A percentile compares a stretch with the other conserved stretches of the same genome.
Evolutionary conservation across 2,888 invertebrate species (phyloP).

Genomic region (Tuberolachnus salignus): DNA sequence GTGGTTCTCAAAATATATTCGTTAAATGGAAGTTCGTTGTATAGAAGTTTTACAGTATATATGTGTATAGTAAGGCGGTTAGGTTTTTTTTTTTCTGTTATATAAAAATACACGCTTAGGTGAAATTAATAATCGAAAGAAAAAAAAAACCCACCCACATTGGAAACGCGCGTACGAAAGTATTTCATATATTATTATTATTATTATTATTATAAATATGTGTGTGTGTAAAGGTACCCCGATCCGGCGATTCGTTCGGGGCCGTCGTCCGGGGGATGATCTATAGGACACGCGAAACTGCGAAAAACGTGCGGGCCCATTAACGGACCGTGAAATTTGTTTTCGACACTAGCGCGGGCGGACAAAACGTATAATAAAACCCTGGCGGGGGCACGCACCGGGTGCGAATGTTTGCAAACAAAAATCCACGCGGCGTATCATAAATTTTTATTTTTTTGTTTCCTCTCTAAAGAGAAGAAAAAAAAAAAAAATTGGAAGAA

Average conservation of each 20-base stretch:
- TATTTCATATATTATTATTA: not conserved
- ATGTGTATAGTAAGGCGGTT: too few relatives aligned
- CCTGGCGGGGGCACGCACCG: not conserved
- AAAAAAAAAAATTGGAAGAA: too few relatives aligned
- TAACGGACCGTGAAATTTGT: slow-evolving; percentile 56
- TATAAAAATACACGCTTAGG: too few relatives aligned
- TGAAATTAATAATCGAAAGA: too few relatives aligned
- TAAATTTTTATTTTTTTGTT: slow-evolving; percentile 24
- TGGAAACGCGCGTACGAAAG: slow-evolving; percentile 7
- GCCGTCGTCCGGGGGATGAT: slow-evolving; percentile 38
- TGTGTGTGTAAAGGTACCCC: too few relatives aligned
- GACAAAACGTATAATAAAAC: too few relatives aligned
- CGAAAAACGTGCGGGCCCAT: slow-evolving; percentile 24
- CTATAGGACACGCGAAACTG: slow-evolving; percentile 24
- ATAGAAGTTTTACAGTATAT: too few relatives aligned
- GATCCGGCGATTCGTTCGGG: slow-evolving; percentile 22
- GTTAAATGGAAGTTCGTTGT: too few relatives aligned
- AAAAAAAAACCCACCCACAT: slow-evolving; percentile 48
- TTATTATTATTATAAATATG: too few relatives aligned
- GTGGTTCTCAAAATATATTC: too few relatives aligned
- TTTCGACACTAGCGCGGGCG: slow-evolving; percentile 36
- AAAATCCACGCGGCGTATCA: not conserved
- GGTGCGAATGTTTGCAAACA: slow-evolving; percentile 45
- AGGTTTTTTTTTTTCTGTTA: too few relatives aligned
- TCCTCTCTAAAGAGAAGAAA: not conserved